These are phyloP conservation scores for Neocrepidodera transversa DNA, from an alignment of 2,888 invertebrate genomes.

Conservation along the genomic window DNA sequence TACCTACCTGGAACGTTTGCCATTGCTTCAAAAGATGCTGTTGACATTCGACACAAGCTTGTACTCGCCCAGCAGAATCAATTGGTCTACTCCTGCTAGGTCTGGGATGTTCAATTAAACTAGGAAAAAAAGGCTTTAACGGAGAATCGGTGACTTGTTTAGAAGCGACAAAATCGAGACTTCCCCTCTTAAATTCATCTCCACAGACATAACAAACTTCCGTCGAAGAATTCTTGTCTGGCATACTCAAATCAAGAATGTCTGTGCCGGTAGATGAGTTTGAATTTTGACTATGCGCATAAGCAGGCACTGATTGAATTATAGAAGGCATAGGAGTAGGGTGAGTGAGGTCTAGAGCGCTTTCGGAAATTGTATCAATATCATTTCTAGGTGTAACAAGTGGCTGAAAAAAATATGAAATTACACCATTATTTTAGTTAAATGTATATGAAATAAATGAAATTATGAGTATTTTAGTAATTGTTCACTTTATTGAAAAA, in stretches of 20 bases:
- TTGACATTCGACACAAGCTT: conserved; percentile 85
- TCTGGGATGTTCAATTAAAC: conserved; percentile 79
- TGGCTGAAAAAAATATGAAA: conserved; percentile 48
- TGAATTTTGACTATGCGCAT: conserved; percentile 57
- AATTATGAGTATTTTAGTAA: too few species aligned
- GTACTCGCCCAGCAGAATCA: conserved; percentile 77
- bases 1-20: conserved; percentile 67
- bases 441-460: too few species aligned
- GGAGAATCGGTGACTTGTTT: conserved; percentile 63
- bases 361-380: conserved; percentile 45
- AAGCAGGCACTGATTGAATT: conserved; percentile 47
- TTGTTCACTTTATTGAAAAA: too few species aligned
- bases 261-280: conserved; percentile 75
- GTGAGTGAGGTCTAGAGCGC: conserved; percentile 66
- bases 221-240: conserved; percentile 88
- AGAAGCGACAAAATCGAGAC: conserved; percentile 73
- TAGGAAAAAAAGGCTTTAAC: conserved; percentile 54
- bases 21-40: conserved; percentile 88
- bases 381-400: conserved; percentile 48
- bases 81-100: conserved; percentile 86
- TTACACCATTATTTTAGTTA: too few species aligned
- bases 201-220: conserved; percentile 92
- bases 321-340: conserved; percentile 44
- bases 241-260: conserved; percentile 89
- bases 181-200: conserved; percentile 84